Conservation (phyloP, 2,888 invertebrate species). For the Heliconius cydno region DNA sequence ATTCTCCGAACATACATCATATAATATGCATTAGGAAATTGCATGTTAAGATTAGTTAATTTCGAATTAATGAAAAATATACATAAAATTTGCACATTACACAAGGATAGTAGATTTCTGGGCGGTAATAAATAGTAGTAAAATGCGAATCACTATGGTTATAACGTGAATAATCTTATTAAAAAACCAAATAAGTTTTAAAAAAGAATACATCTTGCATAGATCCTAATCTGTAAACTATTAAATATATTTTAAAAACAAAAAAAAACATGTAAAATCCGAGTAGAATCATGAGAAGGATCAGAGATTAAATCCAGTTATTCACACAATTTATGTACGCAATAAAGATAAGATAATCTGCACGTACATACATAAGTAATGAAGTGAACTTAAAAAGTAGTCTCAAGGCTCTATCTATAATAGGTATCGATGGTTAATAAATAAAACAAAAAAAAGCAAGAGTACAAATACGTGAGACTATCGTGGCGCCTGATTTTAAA, state of each 20-base stretch:
- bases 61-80: not conserved
- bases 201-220: not conserved
- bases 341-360: conserved; percentile 31
- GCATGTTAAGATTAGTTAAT: conserved; percentile 23
- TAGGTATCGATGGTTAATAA: conserved; percentile 30
- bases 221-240: not conserved
- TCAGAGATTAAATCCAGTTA: conserved; percentile 8
- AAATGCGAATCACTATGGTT: too few species aligned
- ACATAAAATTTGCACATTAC: not conserved
- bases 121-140: too few species aligned
- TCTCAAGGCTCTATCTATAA: conserved; percentile 31
- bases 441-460: conserved; percentile 18
- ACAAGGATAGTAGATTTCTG: not conserved
- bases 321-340: conserved; percentile 18
- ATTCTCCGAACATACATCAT: conserved; percentile 32
- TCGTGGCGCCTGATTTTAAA: not conserved
- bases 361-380: conserved; percentile 7
- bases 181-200: not conserved
- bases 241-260: not conserved
- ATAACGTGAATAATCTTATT: not conserved
- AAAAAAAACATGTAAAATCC: not conserved
- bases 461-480: too few species aligned
- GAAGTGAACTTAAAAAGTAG: conserved; percentile 28
- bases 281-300: conserved; percentile 13
- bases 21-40: conserved; percentile 36